Base-by-base conservation (phyloP, 2,113 vertebrate genomes). In the Oreamnos americanus region DNA sequence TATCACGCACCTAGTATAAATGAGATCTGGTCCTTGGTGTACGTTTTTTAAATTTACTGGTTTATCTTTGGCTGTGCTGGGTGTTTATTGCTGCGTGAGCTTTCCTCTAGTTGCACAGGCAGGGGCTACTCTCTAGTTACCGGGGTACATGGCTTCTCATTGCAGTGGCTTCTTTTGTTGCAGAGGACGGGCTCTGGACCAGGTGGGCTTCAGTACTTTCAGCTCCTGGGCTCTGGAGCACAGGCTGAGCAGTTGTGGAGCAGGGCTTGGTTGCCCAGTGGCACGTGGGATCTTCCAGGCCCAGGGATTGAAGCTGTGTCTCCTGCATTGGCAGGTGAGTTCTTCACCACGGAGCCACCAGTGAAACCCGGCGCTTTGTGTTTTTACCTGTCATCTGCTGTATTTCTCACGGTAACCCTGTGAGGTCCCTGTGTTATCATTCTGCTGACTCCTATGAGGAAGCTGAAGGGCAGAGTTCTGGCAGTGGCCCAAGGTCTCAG, bases 71-170 rank as follows among this genome's bases (percentile, higher is more conserved):
- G 71, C 71, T 25, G 23, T 76, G 71, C 36, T 43, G 71, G 71
- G 36, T 74, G 36, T 7, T 25, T 23, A 14, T 3, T 43, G 71
- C 36, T 76, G 71, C 3, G 0, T 43, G 39, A 76, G 39, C 39
- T 76, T 26, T 25, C 6, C 67, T 74, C 67, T 43, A 14, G 39
- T 4, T 76, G 23, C 23, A 26, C 2, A 6, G 43, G 23, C 71
- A 15, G 71, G 39, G 39, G 23, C 39, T 76, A 0, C 71, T 76
- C 1, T 43, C 71, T 76, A 4, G 39, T 26, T 26, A 13, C 71
- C 0, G 3, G 36, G 12, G 23, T 15, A 1, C 23, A 0, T 43
- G 71, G 23, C 39, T 7, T 43, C 71, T 39, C 36, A 4, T 2
- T 76, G 71, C 12, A 13, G 23, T 6, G 23, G 3, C 71, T 43